A percentile compares a stretch with the other conserved stretches of the same genome.
Conservation (phyloP, 2,113 vertebrate genomes). For the Leptodactylus fuscus region DNA sequence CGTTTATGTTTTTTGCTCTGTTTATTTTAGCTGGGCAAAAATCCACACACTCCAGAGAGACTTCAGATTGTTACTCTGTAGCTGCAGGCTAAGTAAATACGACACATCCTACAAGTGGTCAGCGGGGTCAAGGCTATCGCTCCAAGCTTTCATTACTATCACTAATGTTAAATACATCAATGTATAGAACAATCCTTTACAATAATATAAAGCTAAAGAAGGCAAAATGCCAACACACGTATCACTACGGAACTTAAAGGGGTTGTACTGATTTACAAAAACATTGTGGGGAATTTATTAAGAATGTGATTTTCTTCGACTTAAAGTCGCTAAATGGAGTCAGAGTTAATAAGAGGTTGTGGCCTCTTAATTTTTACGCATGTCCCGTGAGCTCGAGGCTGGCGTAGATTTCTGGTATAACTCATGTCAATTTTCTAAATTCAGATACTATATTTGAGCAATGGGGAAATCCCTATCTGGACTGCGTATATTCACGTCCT, state of each 20-base stretch:
- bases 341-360: too few relatives aligned
- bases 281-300: too few relatives aligned
- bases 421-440: too few relatives aligned
- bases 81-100: background rate
- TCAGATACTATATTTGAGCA: too few relatives aligned
- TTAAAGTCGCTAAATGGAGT: too few relatives aligned
- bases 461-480: too few relatives aligned
- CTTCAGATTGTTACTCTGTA: background rate
- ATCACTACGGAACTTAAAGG: background rate
- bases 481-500: too few relatives aligned
- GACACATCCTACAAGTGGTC: background rate
- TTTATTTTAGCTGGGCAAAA: constrained; percentile 48
- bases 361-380: too few relatives aligned
- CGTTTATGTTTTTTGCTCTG: constrained; percentile 37
- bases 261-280: background rate
- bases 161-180: too few relatives aligned
- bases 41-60: constrained; percentile 26
- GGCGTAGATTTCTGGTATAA: too few relatives aligned
- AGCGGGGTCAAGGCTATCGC: background rate
- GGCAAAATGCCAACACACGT: background rate
- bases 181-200: background rate
- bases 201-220: background rate
- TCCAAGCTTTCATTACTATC: background rate
- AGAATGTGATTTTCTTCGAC: too few relatives aligned
- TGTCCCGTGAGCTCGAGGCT: too few relatives aligned